A percentile compares a stretch with the other conserved stretches of the same genome.
phyloP scores from a whole-genome alignment of 2,797 vertebrate genomes.

The Podargus strigoides region DNA sequence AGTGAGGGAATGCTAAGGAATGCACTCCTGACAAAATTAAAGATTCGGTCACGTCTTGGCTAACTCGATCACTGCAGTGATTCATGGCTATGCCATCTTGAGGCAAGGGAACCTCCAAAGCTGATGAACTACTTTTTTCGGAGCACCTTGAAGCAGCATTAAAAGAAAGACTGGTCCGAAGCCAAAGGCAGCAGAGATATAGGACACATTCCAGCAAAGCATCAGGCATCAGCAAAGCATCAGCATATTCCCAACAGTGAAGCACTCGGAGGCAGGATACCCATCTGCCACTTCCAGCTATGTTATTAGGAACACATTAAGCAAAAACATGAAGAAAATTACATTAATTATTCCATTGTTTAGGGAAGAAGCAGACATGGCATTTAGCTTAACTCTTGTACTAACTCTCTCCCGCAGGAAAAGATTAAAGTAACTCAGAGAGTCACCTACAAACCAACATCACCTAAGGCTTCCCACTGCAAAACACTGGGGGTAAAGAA shows the following conservation, averaged over 20 bases:
- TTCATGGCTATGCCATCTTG: constrained; percentile 9
- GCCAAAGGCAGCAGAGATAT: neutral
- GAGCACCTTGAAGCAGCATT: constrained; percentile 15
- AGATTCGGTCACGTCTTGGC: constrained; percentile 31
- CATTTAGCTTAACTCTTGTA: neutral
- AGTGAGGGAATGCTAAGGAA: neutral
- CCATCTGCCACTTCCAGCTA: constrained; percentile 50
- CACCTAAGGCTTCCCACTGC: neutral
- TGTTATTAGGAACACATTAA: neutral
- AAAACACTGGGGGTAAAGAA: neutral
- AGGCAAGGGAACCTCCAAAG: constrained; percentile 8
- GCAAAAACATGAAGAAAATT: neutral
- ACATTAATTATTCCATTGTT: neutral
- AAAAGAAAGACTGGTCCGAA: neutral
- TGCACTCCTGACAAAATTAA: constrained; percentile 20
- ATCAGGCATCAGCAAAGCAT: neutral
- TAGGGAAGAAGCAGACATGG: neutral
- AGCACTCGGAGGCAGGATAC: neutral
- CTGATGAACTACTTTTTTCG: neutral
- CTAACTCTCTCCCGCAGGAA: neutral
- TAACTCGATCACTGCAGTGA: neutral
- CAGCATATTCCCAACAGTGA: neutral
- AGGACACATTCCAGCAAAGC: constrained; percentile 30
- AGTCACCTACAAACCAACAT: neutral
- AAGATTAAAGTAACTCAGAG: neutral